phyloP scores from a whole-genome alignment of 30 jellyfish, hydroid and myxozoan genomes.

The Turritopsis dohrnii region DNA sequence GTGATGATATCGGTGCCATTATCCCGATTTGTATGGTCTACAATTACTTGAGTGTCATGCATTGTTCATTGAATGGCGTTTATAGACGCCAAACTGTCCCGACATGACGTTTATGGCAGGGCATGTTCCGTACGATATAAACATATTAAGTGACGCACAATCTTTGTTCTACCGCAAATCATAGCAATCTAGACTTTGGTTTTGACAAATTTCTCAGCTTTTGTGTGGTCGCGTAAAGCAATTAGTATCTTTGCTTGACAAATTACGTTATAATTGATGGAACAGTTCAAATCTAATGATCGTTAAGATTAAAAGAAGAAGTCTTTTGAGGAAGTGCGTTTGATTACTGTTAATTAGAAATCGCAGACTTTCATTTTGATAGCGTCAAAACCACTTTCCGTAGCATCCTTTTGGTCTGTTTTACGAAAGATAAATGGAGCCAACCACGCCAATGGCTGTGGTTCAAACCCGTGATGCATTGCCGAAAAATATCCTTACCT shows the following conservation, averaged over 20 bases:
- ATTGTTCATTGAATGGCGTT: too few species aligned
- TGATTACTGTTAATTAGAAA: background rate
- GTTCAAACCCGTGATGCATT: background rate
- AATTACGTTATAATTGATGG: background rate
- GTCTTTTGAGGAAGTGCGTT: background rate
- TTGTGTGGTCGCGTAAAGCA: background rate
- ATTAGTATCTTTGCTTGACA: background rate
- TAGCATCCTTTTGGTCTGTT: background rate
- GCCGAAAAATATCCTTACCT: constrained; percentile 43
- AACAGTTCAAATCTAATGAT: background rate
- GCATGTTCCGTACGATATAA: too few species aligned
- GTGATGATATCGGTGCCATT: background rate
- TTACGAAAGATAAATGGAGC: background rate
- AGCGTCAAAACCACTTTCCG: background rate
- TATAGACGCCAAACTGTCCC: background rate
- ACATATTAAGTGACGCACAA: background rate
- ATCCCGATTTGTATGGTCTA: too few species aligned
- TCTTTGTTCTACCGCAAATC: background rate
- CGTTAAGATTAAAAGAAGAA: background rate
- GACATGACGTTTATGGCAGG: background rate
- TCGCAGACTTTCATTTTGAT: background rate
- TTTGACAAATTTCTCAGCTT: background rate
- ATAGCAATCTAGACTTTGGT: background rate
- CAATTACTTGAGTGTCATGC: too few species aligned
- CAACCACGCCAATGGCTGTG: background rate